A percentile compares a stretch with the other conserved stretches of the same genome.
Evolutionary conservation across 2,888 invertebrate species (phyloP).

Genomic region (Anthophora plumipes): DNA sequence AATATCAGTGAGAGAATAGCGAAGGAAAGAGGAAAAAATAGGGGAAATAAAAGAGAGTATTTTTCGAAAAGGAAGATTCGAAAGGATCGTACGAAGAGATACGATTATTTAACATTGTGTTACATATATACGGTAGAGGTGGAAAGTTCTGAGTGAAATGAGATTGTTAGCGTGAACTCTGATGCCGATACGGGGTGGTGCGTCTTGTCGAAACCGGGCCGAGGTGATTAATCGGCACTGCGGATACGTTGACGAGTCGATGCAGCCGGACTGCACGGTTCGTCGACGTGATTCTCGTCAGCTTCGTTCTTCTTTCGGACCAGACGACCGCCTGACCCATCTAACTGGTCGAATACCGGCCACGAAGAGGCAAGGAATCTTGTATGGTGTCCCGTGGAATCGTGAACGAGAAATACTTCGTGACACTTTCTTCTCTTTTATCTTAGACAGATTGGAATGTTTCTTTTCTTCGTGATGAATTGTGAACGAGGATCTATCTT

Average conservation of each 20-base stretch:
- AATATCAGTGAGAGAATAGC: background rate
- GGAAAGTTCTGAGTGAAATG: slow-evolving; percentile 30
- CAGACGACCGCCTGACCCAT: background rate
- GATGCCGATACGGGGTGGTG: slow-evolving; percentile 33
- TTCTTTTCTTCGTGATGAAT: background rate
- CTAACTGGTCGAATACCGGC: background rate
- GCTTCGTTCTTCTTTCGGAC: slow-evolving; percentile 20
- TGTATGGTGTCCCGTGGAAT: slow-evolving; percentile 8
- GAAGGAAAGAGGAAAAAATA: background rate
- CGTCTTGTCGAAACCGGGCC: slow-evolving; percentile 62
- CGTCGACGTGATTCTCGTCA: slow-evolving; percentile 48
- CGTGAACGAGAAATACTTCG: slow-evolving; percentile 5
- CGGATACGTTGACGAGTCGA: slow-evolving; percentile 68
- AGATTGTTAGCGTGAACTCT: slow-evolving; percentile 33
- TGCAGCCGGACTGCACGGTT: slow-evolving; percentile 57
- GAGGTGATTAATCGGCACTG: slow-evolving; percentile 65
- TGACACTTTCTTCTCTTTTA: background rate
- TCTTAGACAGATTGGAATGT: background rate
- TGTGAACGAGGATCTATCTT: background rate
- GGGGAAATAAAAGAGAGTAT: background rate
- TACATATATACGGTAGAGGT: background rate
- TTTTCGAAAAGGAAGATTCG: background rate
- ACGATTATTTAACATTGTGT: background rate
- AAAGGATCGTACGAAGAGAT: background rate
- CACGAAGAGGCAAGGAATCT: slow-evolving; percentile 38